phyloP scores from a whole-genome alignment of 1,140 invertebrate genomes.

The Drosophila ananassae region DNA sequence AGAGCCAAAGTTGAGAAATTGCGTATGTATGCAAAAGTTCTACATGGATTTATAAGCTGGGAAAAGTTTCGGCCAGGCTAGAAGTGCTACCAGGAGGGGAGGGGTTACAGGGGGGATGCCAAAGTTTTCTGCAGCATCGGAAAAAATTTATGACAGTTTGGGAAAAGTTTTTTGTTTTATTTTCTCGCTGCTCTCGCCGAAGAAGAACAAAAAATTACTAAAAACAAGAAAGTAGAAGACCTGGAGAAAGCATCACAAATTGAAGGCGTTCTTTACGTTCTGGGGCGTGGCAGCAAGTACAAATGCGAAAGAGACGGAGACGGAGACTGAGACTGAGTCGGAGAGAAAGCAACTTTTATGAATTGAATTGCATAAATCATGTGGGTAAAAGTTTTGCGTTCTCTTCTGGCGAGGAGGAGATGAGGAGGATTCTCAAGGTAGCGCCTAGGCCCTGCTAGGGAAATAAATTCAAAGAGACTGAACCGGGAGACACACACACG shows the following conservation, averaged over 20 bases:
- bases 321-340: background rate
- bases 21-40: constrained; percentile 73
- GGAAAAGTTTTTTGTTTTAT: constrained; percentile 60
- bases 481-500: background rate
- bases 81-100: background rate
- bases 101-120: background rate
- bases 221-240: constrained; percentile 26
- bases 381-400: constrained; percentile 58
- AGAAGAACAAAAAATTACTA: constrained; percentile 46
- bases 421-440: constrained; percentile 25
- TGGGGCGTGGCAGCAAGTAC: constrained; percentile 34
- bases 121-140: constrained; percentile 65
- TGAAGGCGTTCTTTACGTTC: constrained; percentile 31
- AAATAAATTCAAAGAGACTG: constrained; percentile 39
- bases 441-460: constrained; percentile 13
- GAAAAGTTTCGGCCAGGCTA: constrained; percentile 53
- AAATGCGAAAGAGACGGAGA: constrained; percentile 27
- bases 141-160: constrained; percentile 83
- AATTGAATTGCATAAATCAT: constrained; percentile 84
- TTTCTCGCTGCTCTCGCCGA: constrained; percentile 10
- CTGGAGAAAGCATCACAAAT: constrained; percentile 43
- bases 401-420: background rate
- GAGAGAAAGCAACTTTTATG: constrained; percentile 66
- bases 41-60: constrained; percentile 77
- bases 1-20: constrained; percentile 61